Percentiles rank a stretch among this genome's conserved stretches.
phyloP scores from a whole-genome alignment of 2,797 vertebrate genomes.

The Spinibarbus caldwelli region DNA sequence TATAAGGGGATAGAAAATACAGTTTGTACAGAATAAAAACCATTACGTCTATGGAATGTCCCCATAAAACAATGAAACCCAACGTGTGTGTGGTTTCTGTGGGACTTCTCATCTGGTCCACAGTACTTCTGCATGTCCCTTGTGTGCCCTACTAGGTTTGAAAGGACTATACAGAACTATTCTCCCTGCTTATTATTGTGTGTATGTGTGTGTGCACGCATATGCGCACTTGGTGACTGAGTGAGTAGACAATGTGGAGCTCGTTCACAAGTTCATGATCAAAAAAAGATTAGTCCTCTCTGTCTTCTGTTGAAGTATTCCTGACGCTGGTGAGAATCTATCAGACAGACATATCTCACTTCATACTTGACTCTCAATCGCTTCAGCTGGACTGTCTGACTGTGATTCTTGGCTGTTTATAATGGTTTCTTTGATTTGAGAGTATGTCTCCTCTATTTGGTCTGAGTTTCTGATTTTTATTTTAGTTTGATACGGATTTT shows the following conservation, averaged over 20 bases:
- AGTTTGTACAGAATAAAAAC: not conserved
- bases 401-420: not conserved
- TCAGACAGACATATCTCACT: conserved; percentile 32
- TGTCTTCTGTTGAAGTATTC: conserved; percentile 48
- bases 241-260: conserved; percentile 47
- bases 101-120: too few species aligned
- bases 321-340: not conserved
- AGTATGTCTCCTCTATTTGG: not conserved
- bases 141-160: conserved; percentile 57
- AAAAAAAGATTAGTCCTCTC: conserved; percentile 60
- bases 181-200: conserved; percentile 67
- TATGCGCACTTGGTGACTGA: not conserved
- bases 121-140: conserved; percentile 67
- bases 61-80: not conserved
- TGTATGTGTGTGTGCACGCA: not conserved
- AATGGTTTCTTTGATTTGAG: not conserved
- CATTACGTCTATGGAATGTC: not conserved
- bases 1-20: too few species aligned
- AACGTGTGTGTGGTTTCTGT: conserved; percentile 15
- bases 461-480: not conserved
- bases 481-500: not conserved
- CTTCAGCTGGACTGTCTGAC: not conserved
- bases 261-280: conserved; percentile 67
- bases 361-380: conserved; percentile 10
- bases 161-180: conserved; percentile 67